phyloP scores from a whole-genome alignment of 1,140 invertebrate genomes.

The Hypothenemus hampei region DNA sequence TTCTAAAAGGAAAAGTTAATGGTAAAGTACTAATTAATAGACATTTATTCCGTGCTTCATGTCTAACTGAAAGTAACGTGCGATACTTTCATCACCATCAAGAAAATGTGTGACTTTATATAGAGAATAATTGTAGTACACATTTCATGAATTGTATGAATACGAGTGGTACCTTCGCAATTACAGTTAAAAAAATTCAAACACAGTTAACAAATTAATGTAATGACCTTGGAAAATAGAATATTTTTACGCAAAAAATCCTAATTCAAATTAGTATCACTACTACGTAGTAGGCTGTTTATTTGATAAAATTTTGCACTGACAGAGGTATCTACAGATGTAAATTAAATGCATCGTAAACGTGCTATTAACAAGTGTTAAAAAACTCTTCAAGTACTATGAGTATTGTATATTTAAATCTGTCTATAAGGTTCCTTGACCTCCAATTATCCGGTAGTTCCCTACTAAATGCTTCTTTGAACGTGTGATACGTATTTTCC shows the following conservation, averaged over 20 bases:
- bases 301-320: neutral
- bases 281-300: neutral
- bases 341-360: neutral
- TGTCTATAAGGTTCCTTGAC: slow-evolving; percentile 10
- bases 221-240: neutral
- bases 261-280: neutral
- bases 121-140: neutral
- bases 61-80: slow-evolving; percentile 2
- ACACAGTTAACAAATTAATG: neutral
- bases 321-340: neutral
- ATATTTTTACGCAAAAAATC: neutral
- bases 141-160: neutral
- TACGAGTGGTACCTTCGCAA: neutral
- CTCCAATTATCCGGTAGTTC: slow-evolving; percentile 6
- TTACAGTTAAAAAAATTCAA: neutral
- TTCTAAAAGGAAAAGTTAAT: slow-evolving; percentile 3
- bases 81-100: neutral
- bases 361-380: neutral
- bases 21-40: neutral
- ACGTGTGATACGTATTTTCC: slow-evolving; percentile 12
- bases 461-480: neutral
- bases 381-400: neutral
- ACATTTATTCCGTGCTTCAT: slow-evolving; percentile 2
- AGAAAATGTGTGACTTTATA: neutral
- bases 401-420: too few relatives aligned